phyloP scores from a whole-genome alignment of 2,888 invertebrate species.

The Sinopyrophorus schimmeli region DNA sequence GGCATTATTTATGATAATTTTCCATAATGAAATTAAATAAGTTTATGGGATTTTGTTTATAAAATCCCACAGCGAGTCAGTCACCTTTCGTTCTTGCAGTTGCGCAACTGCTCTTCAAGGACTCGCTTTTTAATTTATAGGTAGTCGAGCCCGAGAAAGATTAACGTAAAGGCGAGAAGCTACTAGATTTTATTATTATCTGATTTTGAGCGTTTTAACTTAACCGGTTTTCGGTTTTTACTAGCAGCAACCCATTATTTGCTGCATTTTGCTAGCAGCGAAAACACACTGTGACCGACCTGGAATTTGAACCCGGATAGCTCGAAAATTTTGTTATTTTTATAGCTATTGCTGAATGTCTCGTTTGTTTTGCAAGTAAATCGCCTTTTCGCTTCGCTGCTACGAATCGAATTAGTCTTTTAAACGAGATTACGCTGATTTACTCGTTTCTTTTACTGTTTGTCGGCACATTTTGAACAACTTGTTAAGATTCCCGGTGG shows the following conservation, averaged over 20 bases:
- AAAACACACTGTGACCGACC: slow-evolving; percentile 23
- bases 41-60: slow-evolving; percentile 14
- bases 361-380: slow-evolving; percentile 11
- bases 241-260: slow-evolving; percentile 23
- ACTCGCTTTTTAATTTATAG: slow-evolving; percentile 36
- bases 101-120: slow-evolving; percentile 32
- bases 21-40: slow-evolving; percentile 8
- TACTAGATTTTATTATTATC: slow-evolving; percentile 28
- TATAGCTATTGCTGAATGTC: slow-evolving; percentile 5
- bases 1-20: slow-evolving; percentile 10
- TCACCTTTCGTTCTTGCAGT: slow-evolving; percentile 32
- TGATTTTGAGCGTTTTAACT: slow-evolving; percentile 22
- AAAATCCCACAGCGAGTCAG: slow-evolving; percentile 25
- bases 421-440: slow-evolving; percentile 16
- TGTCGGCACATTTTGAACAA: slow-evolving; percentile 23
- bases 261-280: slow-evolving; percentile 20
- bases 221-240: slow-evolving; percentile 27
- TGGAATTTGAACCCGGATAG: slow-evolving; percentile 33
- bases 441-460: slow-evolving; percentile 13
- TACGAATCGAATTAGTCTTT: slow-evolving; percentile 12
- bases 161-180: slow-evolving; percentile 29
- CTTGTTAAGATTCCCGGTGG: slow-evolving; percentile 25
- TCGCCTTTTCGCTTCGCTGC: slow-evolving; percentile 5
- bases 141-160: slow-evolving; percentile 32
- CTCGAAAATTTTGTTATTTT: slow-evolving; percentile 15